Evolutionary conservation across 2,797 vertebrate species (phyloP).

Genomic region (Smutsia gigantea): DNA sequence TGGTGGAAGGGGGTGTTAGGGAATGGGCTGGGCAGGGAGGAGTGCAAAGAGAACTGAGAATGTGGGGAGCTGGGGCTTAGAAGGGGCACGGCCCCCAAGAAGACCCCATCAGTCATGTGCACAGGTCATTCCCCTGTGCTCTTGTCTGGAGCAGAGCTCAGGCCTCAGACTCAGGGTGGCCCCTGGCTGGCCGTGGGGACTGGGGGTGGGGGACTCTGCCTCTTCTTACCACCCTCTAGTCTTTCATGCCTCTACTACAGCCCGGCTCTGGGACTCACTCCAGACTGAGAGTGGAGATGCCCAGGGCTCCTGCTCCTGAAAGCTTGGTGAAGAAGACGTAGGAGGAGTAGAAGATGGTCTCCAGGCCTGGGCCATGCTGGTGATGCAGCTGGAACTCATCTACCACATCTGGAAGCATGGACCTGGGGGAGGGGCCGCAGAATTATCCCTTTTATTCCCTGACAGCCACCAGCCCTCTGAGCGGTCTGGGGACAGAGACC

Average conservation of each 20-base stretch:
- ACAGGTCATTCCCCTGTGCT: not conserved
- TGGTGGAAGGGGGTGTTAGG: too few relatives aligned
- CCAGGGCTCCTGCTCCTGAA: conserved; percentile 93
- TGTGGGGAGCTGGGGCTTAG: not conserved
- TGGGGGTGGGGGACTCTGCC: not conserved
- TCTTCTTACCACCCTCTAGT: not conserved
- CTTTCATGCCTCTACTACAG: not conserved
- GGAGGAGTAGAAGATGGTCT: conserved; percentile 99
- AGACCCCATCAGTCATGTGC: not conserved
- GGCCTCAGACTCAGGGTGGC: not conserved
- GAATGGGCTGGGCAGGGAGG: not conserved
- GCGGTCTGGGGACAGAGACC: not conserved
- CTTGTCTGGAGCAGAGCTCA: not conserved
- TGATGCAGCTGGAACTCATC: conserved; percentile 93
- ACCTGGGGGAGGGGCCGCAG: conserved; percentile 87
- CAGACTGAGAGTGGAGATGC: conserved; percentile 95
- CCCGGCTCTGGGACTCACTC: conserved; percentile 89
- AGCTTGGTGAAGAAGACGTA: conserved; percentile 98
- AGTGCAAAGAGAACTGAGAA: not conserved
- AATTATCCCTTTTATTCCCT: not conserved
- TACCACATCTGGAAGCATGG: conserved; percentile 98
- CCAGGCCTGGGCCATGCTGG: conserved; percentile 91
- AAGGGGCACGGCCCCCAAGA: not conserved
- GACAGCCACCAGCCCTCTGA: not conserved
- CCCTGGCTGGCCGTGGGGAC: not conserved